Evolutionary conservation across 2,888 invertebrate species (phyloP), one percentile per base, ranked within the genome.

Genomic region (Pollenia amentaria): DNA sequence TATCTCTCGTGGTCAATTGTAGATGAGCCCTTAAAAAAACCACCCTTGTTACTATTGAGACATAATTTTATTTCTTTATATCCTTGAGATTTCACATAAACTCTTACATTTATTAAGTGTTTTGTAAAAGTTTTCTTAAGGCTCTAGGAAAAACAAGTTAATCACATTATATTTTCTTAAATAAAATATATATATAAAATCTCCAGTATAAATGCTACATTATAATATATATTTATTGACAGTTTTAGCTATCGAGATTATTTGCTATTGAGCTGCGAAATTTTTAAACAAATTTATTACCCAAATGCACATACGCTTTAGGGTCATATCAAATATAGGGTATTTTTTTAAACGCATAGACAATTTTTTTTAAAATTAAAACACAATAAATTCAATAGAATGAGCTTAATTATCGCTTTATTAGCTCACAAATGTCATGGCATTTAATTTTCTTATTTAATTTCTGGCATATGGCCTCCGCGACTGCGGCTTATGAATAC

Each of bases 91-190:
- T 3, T 11, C 48, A 21, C 18, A 51, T 6, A 73, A 62, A 64
- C 40, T 38, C 14, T 12, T 8, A 14, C 51, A 77, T 57, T 77
- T 67, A 77, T 55, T 18, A 38, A 44, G 60, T 57, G 70, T 72
- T 62, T 55, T 67, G n/a, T 7, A 7, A 75, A 75, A 70, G 55
- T 53, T 79, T 55, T 69, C 60, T 70, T 12, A 21, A 55, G 44
- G 51, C 72, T 62, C 18, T 10, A 16, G 3, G 16, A 16, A 62
- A 69, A 77, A 82, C 77, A 82, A 85, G 67, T 85, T 82, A 85
- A 82, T 85, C 85, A 85, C 85, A 85, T 85, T 78, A 76, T 65
- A 44, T 65, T 64, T n/a, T n/a, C 60, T 12, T 57, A 64, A 70
- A 84, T 64, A 69, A 80, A 75, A 80, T 76, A 80, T 70, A 77